Percentiles rank a stretch among this genome's conserved stretches.
These are phyloP conservation scores for Phrynocephalus forsythii DNA, from an alignment of 2,797 vertebrate species.

Conservation along the genomic window DNA sequence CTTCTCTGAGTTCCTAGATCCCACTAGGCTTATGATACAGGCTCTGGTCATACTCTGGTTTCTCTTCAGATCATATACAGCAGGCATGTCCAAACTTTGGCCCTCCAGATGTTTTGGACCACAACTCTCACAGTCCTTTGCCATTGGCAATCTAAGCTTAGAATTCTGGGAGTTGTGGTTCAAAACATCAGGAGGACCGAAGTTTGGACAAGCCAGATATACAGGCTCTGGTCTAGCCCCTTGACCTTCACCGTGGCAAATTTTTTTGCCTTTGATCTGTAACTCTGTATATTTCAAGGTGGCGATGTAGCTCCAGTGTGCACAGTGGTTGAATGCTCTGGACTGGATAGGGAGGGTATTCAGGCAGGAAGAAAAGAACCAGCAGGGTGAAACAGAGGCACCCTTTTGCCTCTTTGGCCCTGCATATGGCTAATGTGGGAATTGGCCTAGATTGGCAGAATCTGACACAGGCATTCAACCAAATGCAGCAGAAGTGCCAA, in stretches of 20 bases:
- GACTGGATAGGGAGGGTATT: neutral
- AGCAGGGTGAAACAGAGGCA: constrained; percentile 9
- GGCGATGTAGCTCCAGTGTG: neutral
- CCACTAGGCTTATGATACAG: neutral
- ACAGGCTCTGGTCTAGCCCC: neutral
- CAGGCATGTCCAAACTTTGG: no score
- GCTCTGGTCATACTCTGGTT: neutral
- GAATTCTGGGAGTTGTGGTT: no score
- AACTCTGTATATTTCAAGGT: neutral
- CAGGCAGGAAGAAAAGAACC: neutral
- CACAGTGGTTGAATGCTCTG: neutral
- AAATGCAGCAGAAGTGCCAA: constrained; percentile 13
- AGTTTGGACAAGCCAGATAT: no score
- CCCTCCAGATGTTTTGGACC: no score
- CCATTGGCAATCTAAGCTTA: no score
- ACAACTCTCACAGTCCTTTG: no score
- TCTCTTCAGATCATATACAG: no score
- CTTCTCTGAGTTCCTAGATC: neutral
- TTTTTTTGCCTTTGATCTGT: neutral
- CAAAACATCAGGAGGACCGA: no score
- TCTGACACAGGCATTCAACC: constrained; percentile 10
- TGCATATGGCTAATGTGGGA: constrained; percentile 17
- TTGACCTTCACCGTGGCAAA: neutral
- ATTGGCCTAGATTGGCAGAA: constrained; percentile 25
- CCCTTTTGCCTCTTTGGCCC: constrained; percentile 20